A percentile compares a stretch with the other conserved stretches of the same genome.
Conservation (phyloP, 2,888 invertebrate species). For the Synanthedon myopaeformis region DNA sequence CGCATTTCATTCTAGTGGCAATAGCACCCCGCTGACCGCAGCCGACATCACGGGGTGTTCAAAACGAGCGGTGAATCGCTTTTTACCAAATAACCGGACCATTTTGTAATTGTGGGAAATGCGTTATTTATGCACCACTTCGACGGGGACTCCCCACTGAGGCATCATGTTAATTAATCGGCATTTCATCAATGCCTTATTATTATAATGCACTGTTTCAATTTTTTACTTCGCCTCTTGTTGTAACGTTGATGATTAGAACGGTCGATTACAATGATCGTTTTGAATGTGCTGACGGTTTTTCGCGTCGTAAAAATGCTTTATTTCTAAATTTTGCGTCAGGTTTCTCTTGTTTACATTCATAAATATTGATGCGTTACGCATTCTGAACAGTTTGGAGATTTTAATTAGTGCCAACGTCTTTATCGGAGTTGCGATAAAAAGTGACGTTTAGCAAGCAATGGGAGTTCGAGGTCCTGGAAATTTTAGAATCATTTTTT, state of each 20-base stretch:
- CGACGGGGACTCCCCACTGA: constrained; percentile 39
- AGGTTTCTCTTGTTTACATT: constrained; percentile 11
- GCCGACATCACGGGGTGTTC: constrained; percentile 35
- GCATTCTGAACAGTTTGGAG: constrained; percentile 27
- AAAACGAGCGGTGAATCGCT: constrained; percentile 35
- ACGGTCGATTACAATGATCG: constrained; percentile 15
- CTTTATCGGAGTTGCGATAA: constrained; percentile 45
- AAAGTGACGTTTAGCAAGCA: constrained; percentile 24
- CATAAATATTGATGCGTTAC: constrained; percentile 37
- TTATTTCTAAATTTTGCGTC: constrained; percentile 5
- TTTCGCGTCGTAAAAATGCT: constrained; percentile 14
- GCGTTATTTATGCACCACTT: constrained; percentile 54
- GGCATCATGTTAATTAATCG: constrained; percentile 50
- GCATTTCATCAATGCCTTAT: constrained; percentile 49
- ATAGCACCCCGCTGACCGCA: constrained; percentile 38
- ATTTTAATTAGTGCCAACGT: constrained; percentile 46
- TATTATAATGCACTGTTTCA: constrained; percentile 30
- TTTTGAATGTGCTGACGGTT: constrained; percentile 16
- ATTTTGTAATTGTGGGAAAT: constrained; percentile 41
- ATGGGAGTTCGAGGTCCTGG: no score
- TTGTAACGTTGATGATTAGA: constrained; percentile 1
- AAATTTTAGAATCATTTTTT: no score
- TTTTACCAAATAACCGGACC: constrained; percentile 45
- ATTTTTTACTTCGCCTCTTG: constrained; percentile 10
- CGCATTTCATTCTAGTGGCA: constrained; percentile 17